Evolutionary conservation across 2,888 invertebrate species (phyloP).

Genomic region (Eupithecia vulgata): DNA sequence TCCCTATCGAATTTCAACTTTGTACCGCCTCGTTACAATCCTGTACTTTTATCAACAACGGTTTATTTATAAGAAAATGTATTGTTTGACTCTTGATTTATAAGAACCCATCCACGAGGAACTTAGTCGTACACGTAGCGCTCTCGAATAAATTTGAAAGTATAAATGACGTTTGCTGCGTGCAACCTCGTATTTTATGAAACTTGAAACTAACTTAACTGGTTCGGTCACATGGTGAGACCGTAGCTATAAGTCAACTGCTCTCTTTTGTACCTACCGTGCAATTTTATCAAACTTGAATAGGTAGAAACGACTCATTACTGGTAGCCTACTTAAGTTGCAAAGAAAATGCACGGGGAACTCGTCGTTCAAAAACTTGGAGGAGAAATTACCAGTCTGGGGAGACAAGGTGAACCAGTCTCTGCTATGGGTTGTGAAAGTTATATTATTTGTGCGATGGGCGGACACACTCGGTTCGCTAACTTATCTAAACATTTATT

Average conservation of each 20-base stretch:
- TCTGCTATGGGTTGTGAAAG: constrained; percentile 73
- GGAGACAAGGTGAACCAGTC: constrained; percentile 72
- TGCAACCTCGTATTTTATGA: constrained; percentile 52
- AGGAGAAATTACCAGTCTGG: constrained; percentile 73
- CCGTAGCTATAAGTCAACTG: constrained; percentile 55
- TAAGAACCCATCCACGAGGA: constrained; percentile 49
- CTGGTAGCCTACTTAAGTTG: constrained; percentile 72
- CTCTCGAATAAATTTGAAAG: constrained; percentile 49
- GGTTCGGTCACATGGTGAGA: constrained; percentile 48
- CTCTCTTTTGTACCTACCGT: constrained; percentile 58
- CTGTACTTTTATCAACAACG: constrained; percentile 64
- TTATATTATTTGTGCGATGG: constrained; percentile 63
- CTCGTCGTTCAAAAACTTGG: constrained; percentile 59
- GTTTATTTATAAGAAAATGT: constrained; percentile 66
- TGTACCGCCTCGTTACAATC: constrained; percentile 66
- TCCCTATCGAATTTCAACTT: constrained; percentile 76
- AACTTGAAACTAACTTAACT: constrained; percentile 54
- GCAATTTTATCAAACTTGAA: constrained; percentile 69
- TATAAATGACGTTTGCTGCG: constrained; percentile 50
- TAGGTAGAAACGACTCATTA: constrained; percentile 73
- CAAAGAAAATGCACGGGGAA: constrained; percentile 75
- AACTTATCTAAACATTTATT: constrained; percentile 46
- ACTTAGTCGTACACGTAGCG: constrained; percentile 39
- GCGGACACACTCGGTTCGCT: constrained; percentile 44
- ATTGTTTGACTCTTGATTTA: constrained; percentile 61